Evolutionary conservation across 2,113 vertebrate genomes (phyloP), one percentile per base, ranked within the genome.

Genomic region (Dissostichus mawsoni): DNA sequence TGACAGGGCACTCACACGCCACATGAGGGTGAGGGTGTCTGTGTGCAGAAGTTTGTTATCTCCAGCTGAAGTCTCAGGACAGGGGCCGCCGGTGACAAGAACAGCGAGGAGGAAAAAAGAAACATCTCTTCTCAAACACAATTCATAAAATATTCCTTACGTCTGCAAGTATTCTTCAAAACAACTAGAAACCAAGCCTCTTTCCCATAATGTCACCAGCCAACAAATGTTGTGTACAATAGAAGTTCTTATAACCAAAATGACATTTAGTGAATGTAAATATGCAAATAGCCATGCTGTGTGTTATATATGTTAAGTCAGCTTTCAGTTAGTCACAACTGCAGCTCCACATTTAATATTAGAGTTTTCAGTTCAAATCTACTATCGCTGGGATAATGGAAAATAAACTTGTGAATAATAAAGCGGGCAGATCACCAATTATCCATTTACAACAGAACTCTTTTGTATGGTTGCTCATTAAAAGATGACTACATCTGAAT

Each of bases 21-120:
- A 92, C 89, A 94, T 93, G 90, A 86, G 93, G 91, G 90, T 86
- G 83, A 93, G 89, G 90, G 87, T 83, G 86, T 93, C 86, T 89
- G 88, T 67, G 87, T 87, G 93, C 81, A 82, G 87, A 87, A 89
- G 87, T 76, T 67, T 73, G 80, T 91, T 94, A 95, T 95, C 90
- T 94, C 69, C 58, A 57, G 45, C 80, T 85, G 74, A 81, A 45
- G 83, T 82, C 87, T 91, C 75, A 53, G 86, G 65, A 44, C 70
- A 8, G 45, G 69, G 73, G 71, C 80, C 23, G 5, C 80, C 64
- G 80, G 68, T 57, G 75, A 85, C 82, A 83, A 76, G 16, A 77
- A 50, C 44, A 69, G 56, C 64, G 41, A 45, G 18, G 58, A n/a
- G 20, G n/a, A 69, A 68, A 85, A 78, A 33, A 53, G 63, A 61